phyloP scores from a whole-genome alignment of 2,113 vertebrate species.

The Halcyon malimbica region DNA sequence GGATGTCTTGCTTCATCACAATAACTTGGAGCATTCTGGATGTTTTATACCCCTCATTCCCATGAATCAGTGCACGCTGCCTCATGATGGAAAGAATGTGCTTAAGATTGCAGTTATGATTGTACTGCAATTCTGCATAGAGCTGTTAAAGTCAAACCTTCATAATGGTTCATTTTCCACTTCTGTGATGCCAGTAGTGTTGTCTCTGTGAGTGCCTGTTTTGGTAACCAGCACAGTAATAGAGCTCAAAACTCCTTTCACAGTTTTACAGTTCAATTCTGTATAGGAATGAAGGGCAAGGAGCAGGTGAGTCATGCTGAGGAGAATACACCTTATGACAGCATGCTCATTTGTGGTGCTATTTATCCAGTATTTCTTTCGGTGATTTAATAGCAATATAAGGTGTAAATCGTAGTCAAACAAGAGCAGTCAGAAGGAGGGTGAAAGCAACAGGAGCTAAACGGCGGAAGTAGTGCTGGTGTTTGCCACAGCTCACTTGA shows the following conservation, averaged over 20 bases:
- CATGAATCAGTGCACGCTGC: neutral
- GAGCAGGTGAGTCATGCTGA: neutral
- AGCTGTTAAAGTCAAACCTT: neutral
- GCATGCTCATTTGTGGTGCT: neutral
- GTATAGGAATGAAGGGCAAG: neutral
- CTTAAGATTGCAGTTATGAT: neutral
- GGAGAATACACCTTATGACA: neutral
- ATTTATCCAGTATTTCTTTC: neutral
- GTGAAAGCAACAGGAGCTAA: neutral
- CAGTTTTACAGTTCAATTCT: neutral
- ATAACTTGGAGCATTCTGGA: neutral
- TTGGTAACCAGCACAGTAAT: neutral
- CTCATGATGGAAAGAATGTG: neutral
- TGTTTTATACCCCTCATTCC: neutral
- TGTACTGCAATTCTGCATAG: neutral
- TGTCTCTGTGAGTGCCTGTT: neutral
- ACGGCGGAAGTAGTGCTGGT: accelerated
- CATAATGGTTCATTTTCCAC: neutral
- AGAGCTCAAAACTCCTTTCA: neutral
- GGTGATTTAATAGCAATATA: neutral
- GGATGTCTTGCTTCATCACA: neutral
- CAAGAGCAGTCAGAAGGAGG: neutral
- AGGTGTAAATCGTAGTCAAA: neutral
- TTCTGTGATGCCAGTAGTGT: neutral
- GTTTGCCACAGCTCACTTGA: neutral